These are phyloP conservation scores for Montipora sp. DNA, from an alignment of 64 coral and sea anemone species.

Conservation along the genomic window DNA sequence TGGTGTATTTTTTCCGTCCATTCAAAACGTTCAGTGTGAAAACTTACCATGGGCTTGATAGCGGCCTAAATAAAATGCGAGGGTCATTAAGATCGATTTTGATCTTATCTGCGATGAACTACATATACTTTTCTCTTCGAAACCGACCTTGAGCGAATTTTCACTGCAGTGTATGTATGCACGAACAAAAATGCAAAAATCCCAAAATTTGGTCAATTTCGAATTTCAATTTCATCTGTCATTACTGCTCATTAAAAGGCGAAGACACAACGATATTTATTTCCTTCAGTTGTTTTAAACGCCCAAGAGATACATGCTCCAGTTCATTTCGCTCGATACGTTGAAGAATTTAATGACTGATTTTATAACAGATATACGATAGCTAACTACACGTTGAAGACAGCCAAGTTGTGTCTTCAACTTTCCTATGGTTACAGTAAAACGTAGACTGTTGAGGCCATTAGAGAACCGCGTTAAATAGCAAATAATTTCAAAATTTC, in stretches of 20 bases:
- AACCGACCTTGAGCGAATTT: not conserved
- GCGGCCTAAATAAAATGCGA: not conserved
- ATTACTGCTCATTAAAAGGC: not conserved
- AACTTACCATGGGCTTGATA: too few relatives aligned
- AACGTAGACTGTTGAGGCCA: not conserved
- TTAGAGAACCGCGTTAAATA: not conserved
- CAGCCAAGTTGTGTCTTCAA: not conserved
- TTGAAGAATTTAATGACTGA: not conserved
- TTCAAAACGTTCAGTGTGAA: too few relatives aligned
- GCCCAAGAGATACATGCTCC: too few relatives aligned
- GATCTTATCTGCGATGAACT: slow-evolving; percentile 18
- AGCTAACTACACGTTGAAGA: too few relatives aligned
- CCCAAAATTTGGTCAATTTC: not conserved
- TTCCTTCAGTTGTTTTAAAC: too few relatives aligned
- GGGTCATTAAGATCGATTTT: not conserved
- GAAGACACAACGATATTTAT: too few relatives aligned
- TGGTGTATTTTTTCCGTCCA: not conserved
- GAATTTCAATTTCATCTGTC: not conserved
- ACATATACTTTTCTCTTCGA: not conserved
- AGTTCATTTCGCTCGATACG: not conserved
- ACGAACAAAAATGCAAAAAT: not conserved
- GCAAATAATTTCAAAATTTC: not conserved
- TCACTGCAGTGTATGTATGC: too few relatives aligned
- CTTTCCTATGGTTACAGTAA: not conserved
- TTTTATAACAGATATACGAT: not conserved